Evolutionary conservation across 1,140 invertebrate species (phyloP), one percentile per base, ranked within the genome.

Genomic region (Drosophila azteca): DNA sequence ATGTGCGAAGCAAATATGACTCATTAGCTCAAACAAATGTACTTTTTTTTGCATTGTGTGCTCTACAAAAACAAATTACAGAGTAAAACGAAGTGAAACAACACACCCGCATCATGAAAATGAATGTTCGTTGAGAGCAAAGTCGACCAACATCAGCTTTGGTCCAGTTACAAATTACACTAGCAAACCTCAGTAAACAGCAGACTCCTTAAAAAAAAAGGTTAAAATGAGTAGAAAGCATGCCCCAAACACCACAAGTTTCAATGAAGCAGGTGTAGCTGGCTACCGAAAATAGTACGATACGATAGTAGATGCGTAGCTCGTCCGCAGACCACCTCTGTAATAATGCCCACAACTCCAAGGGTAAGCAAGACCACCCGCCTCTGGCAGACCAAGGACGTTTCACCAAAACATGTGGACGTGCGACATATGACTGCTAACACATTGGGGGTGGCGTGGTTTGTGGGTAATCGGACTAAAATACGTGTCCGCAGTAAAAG

Each of bases 91-190:
- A 39, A 39, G 9, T 13, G 22, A 57, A 24, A 35, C 43, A 13
- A 43, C 20, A 9, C 20, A 6, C 31, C 17, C 15, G 55, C 31
- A 57, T 44, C 11, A 43, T 4, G 43, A 13, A 43, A n/a, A 20
- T 8, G 29, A 55, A 53, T 9, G 29, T 48, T 49, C 76, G 72
- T 71, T 67, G 76, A 63, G 67, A 78, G 72, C 58, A 48, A 57
- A 76, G 53, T 53, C 66, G 20, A 46, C 6, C 13, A 49, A 51
- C 15, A 43, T 39, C 31, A 24, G 45, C 48, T 43, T 29, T 43
- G 58, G 20, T 49, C 41, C 22, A 26, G 26, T 53, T 63, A 45
- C 77, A 73, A 79, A 77, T 77, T 67, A 64, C 53, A 57, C 73
- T 20, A n/a, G 20, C 49, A 58, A 72, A 53, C 45, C 31, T 15